A percentile compares a stretch with the other conserved stretches of the same genome.
Conservation (phyloP, 2,888 invertebrate species). For the Deilephila porcellus region DNA sequence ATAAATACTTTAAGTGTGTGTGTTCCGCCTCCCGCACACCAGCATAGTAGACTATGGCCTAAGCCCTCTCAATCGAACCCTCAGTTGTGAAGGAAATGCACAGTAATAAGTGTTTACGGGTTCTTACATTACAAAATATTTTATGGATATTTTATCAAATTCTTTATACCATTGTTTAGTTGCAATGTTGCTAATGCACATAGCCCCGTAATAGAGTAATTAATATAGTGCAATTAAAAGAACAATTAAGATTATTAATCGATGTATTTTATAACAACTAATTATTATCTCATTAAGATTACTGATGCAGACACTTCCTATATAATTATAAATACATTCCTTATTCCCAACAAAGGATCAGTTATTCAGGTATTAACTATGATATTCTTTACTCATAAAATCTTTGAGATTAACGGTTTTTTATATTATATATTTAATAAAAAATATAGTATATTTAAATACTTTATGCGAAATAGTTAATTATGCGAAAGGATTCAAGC, state of each 20-base stretch:
- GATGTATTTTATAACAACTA: neutral
- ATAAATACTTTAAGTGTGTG: too few relatives aligned
- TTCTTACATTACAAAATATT: neutral
- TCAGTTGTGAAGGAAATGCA: too few relatives aligned
- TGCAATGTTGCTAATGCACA: constrained; percentile 6
- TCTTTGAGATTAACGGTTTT: too few relatives aligned
- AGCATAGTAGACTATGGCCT: too few relatives aligned
- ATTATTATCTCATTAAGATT: neutral
- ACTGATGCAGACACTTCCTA: neutral
- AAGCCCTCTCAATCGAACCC: too few relatives aligned
- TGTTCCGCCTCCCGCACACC: too few relatives aligned
- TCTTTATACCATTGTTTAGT: neutral
- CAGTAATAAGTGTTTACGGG: too few relatives aligned
- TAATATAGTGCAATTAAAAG: neutral
- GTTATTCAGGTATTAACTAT: neutral
- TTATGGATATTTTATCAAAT: neutral
- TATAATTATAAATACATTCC: neutral
- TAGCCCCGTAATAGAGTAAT: neutral
- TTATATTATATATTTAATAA: too few relatives aligned
- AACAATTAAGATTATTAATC: constrained; percentile 4
- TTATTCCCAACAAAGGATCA: neutral
- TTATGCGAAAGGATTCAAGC: too few relatives aligned
- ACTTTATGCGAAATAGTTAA: too few relatives aligned
- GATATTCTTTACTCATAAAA: too few relatives aligned
- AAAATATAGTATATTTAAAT: too few relatives aligned